Conservation (phyloP, 2,797 vertebrate genomes). For the Phyllotis vaccarum region DNA sequence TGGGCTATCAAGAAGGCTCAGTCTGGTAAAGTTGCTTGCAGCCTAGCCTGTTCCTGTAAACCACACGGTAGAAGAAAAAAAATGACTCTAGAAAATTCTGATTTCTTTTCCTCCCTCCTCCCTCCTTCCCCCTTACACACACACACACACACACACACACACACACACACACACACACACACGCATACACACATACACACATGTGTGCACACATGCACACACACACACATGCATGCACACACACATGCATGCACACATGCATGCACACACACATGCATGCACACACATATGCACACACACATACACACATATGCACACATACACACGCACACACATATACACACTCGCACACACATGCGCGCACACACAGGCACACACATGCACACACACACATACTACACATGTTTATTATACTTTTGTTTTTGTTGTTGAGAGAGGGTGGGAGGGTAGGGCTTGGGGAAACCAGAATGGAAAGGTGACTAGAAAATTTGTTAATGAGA, state of each 20-base stretch:
- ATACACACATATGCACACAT: too few relatives aligned
- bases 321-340: too few relatives aligned
- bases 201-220: too few relatives aligned
- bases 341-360: too few relatives aligned
- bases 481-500: slow-evolving; percentile 34
- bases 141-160: not conserved
- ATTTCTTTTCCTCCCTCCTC: not conserved
- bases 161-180: not conserved
- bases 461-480: not conserved
- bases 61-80: not conserved
- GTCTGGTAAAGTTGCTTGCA: not conserved
- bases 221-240: too few relatives aligned
- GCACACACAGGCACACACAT: too few relatives aligned
- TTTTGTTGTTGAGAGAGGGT: not conserved
- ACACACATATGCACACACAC: too few relatives aligned
- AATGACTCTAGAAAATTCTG: not conserved
- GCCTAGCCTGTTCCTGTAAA: not conserved
- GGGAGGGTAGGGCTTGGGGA: not conserved
- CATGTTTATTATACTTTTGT: not conserved
- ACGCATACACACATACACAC: too few relatives aligned
- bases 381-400: too few relatives aligned
- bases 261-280: too few relatives aligned
- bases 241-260: too few relatives aligned
- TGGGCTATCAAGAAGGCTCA: not conserved
- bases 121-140: not conserved